Evolutionary conservation across 2,888 invertebrate genomes (phyloP).

Genomic region (Diabrotica balteata): DNA sequence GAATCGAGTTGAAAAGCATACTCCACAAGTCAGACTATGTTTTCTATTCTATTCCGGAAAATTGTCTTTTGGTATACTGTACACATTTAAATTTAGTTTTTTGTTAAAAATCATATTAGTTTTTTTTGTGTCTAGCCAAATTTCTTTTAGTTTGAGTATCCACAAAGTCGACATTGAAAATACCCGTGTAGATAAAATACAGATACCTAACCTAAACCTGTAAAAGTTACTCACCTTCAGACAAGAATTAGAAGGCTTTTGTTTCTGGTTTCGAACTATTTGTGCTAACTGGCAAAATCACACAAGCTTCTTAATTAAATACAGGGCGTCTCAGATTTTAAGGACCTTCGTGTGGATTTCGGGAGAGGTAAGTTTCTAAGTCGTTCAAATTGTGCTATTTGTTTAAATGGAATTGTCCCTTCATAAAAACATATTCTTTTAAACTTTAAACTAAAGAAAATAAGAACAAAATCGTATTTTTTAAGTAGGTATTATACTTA

Average conservation of each 20-base stretch:
- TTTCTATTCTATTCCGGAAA: too few relatives aligned
- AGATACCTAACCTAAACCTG: slow-evolving; percentile 13
- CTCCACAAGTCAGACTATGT: too few relatives aligned
- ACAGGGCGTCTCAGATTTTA: too few relatives aligned
- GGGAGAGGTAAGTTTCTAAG: neutral
- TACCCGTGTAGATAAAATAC: neutral
- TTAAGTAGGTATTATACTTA: too few relatives aligned
- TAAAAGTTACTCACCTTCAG: slow-evolving; percentile 11
- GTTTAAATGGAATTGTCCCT: too few relatives aligned
- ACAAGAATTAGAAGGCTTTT: slow-evolving; percentile 17
- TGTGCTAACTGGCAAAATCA: slow-evolving; percentile 29
- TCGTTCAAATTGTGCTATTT: too few relatives aligned
- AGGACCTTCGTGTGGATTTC: neutral
- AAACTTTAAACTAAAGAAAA: too few relatives aligned
- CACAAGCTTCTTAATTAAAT: slow-evolving; percentile 16
- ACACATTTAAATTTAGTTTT: too few relatives aligned
- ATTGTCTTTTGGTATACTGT: too few relatives aligned
- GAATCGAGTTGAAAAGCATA: too few relatives aligned
- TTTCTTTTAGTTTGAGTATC: slow-evolving; percentile 17
- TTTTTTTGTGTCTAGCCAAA: slow-evolving; percentile 16
- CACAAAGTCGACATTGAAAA: neutral
- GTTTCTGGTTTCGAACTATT: slow-evolving; percentile 19
- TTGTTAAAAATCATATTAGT: neutral
- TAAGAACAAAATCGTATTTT: too few relatives aligned
- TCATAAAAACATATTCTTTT: too few relatives aligned